Conservation (phyloP, 2,888 invertebrate species). For the Artemia sinica region DNA sequence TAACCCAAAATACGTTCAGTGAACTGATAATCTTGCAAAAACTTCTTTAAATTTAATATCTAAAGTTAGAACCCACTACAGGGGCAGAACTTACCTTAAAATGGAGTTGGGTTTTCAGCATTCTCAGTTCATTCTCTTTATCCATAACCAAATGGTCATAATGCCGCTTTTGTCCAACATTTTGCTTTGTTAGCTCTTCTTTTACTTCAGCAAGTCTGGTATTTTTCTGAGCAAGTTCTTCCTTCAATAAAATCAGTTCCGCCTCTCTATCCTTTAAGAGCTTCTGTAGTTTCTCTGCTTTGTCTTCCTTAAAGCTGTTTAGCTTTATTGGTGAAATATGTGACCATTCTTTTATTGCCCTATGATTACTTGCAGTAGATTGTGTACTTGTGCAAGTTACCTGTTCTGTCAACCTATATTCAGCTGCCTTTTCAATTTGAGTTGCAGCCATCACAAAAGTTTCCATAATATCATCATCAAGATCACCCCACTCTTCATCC, state of each 20-base stretch:
- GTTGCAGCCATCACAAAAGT: slow-evolving; percentile 14
- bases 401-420: neutral
- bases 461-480: slow-evolving; percentile 13
- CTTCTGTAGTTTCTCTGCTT: neutral
- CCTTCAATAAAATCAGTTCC: neutral
- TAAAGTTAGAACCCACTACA: too few species aligned
- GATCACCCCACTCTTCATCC: slow-evolving; percentile 7
- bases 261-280: neutral
- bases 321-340: neutral
- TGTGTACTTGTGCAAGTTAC: neutral
- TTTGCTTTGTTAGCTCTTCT: slow-evolving; percentile 12
- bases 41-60: too few species aligned
- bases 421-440: slow-evolving; percentile 10
- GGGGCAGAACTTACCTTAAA: neutral
- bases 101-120: slow-evolving; percentile 8
- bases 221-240: neutral
- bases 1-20: too few species aligned
- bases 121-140: neutral
- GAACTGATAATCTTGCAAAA: too few species aligned
- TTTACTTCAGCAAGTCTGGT: neutral
- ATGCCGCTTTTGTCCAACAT: slow-evolving; percentile 1
- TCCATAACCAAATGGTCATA: slow-evolving; percentile 10
- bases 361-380: neutral
- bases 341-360: neutral
- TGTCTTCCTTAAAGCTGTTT: neutral